Evolutionary conservation across 2,888 invertebrate species (phyloP), one percentile per base, ranked within the genome.

Genomic region (Perithous albicinctus): DNA sequence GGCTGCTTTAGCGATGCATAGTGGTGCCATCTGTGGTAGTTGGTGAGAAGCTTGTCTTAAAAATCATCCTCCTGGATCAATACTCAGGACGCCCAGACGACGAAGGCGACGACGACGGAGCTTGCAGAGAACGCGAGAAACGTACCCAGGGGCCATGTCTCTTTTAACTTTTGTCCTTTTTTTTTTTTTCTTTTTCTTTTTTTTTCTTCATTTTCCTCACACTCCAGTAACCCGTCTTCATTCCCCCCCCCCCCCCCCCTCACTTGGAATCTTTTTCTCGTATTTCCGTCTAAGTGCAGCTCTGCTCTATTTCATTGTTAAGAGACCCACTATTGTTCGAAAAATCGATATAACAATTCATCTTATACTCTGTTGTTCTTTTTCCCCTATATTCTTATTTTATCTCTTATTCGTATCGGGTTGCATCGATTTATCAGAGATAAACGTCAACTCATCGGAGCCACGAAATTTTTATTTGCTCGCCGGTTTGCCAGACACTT

Each of bases 61-160:
- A 90, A 90, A 90, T 90, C 89, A 89, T 88, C 87, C 80, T 78
- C 61, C 61, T 46, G 85, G 89, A 90, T 90, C 90, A 90, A 90
- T 90, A 90, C 90, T 86, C 86, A 76, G 82, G 78, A 73, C 83
- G 87, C 84, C 85, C 87, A 84, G 86, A 86, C 78, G 64, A 72
- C 80, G 64, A 73, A 56, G 56, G 59, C 76, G 77, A 48, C 70
- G 59, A 61, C 76, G 61, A 43, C 70, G 85, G 83, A 87, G 88
- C 86, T 84, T 85, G 83, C 84, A 80, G 85, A 75, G 82, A 75
- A 75, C 74, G 78, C 86, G 82, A 84, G 84, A n/a, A 83, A 83
- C 73, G 78, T 82, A 73, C 78, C 83, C 74, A 69, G 75, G 56
- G 76, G 78, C 80, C 79, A 72, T 54, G 73, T 69, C 80, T 80